Evolutionary conservation across 1,140 invertebrate species (phyloP), one percentile per base, ranked within the genome.

Genomic region (Penaeus japonicus): DNA sequence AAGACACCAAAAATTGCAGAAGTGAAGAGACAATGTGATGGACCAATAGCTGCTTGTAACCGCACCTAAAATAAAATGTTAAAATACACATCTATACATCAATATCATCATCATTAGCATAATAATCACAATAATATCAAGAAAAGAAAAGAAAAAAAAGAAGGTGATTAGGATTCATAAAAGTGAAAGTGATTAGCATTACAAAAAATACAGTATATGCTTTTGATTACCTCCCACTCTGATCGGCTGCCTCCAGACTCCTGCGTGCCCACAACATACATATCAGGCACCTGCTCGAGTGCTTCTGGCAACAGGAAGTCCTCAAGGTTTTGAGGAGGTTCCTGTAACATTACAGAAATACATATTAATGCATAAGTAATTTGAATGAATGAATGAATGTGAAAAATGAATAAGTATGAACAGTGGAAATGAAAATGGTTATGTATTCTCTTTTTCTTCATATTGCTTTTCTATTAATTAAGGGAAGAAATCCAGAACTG

Each of bases 201-300:
- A n/a, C n/a, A n/a, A n/a, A 39, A 39, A 10, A 10, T 39, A 39
- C 12, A 4, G 12, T 4, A 39, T 7, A 39, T 10, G 12, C 39
- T 39, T 39, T 10, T 7, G 39, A 1, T 17, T 88, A 91, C 90
- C 93, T 98, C 97, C 97, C 97, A 99, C 92, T 98, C 96, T 65
- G 94, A 95, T 88, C 96, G 94, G 91, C 96, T 96, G 47, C 84
- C 83, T 78, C 90, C 89, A 4, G 96, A 96, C 93, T 99, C 98
- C 93, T 99, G 98, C 1, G 97, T 97, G 27, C 97, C 97, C 91
- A 99, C 96, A 5, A 95, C 97, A 92, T 98, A 95, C 84, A 99
- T 95, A 92, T 99, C 98, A 32, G 97, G 97, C 20, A 98, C 95
- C 93, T 96, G 96, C 91, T 96, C 95, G 89, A 97, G 94, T 91